Evolutionary conservation across 2,797 vertebrate species (phyloP).

Genomic region (Staurois parvus): DNA sequence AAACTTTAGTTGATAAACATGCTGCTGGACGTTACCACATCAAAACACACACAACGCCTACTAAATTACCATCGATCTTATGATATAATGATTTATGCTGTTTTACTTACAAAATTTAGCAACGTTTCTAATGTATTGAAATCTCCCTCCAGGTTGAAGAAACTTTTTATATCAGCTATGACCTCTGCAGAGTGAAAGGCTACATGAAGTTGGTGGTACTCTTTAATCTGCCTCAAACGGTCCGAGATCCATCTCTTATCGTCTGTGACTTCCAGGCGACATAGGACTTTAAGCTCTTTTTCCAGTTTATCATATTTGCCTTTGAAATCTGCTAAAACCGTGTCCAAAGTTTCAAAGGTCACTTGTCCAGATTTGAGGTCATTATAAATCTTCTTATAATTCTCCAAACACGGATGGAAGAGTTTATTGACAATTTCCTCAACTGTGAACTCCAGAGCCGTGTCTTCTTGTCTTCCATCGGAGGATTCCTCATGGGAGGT

Average conservation of each 20-base stretch:
- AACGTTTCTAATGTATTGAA: constrained; percentile 83
- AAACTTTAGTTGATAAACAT: too few species aligned
- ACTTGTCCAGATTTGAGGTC: constrained; percentile 79
- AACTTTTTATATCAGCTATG: constrained; percentile 81
- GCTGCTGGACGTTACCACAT: too few species aligned
- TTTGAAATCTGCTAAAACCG: constrained; percentile 77
- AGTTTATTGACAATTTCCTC: constrained; percentile 64
- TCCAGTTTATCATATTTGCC: constrained; percentile 77
- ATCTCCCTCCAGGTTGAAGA: constrained; percentile 83
- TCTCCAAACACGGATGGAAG: constrained; percentile 71
- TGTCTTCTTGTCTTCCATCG: accelerated
- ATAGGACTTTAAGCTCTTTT: constrained; percentile 78
- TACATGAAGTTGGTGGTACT: constrained; percentile 89
- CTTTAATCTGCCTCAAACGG: constrained; percentile 84
- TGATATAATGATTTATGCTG: too few species aligned
- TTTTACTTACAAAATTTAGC: constrained; percentile 79
- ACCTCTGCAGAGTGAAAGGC: constrained; percentile 82
- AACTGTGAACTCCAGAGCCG: constrained; percentile 54
- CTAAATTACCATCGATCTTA: too few species aligned
- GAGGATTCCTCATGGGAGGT: accelerated
- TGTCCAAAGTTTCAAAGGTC: constrained; percentile 78
- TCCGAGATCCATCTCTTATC: constrained; percentile 77
- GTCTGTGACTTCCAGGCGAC: constrained; percentile 63
- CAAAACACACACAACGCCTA: too few species aligned
- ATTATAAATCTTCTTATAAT: constrained; percentile 73